Conservation (phyloP, 2,797 vertebrate genomes). For the Sebastes vulpes region DNA sequence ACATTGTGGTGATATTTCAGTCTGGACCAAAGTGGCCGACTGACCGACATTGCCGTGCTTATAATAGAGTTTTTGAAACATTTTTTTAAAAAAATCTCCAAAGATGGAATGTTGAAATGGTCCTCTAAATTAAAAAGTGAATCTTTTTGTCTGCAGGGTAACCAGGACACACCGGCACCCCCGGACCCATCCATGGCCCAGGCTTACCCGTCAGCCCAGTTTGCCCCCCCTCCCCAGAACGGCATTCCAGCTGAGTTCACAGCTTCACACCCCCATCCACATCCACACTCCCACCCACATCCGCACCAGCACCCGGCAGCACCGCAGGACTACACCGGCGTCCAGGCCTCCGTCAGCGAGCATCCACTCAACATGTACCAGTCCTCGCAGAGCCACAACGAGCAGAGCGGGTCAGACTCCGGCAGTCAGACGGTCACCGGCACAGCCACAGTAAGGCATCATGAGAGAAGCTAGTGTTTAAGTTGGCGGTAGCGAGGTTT, state of each 20-base stretch:
- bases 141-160: conserved; percentile 86
- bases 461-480: not conserved
- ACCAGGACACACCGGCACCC: conserved; percentile 95
- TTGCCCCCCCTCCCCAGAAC: conserved; percentile 92
- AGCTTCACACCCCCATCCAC: conserved; percentile 91
- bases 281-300: conserved; percentile 92
- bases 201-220: conserved; percentile 94
- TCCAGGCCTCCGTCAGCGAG: conserved; percentile 91
- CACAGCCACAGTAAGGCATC: conserved; percentile 94
- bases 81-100: too few relatives aligned
- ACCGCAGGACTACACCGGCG: conserved; percentile 62
- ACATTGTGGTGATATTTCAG: not conserved
- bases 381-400: conserved; percentile 92
- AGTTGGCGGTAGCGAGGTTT: not conserved
- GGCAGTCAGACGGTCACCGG: conserved; percentile 93
- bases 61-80: not conserved
- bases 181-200: conserved; percentile 95
- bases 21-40: not conserved
- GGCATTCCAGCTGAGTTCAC: conserved; percentile 94
- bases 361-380: conserved; percentile 96
- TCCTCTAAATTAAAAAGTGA: not conserved
- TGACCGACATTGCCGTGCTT: not conserved
- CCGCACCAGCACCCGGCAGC: conserved; percentile 81
- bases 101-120: not conserved
- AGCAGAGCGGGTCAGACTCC: conserved; percentile 90